Evolutionary conservation across 30 jellyfish, hydroid and myxozoan species (phyloP), one percentile per base, ranked within the genome.

Genomic region (Sanderia malayensis): DNA sequence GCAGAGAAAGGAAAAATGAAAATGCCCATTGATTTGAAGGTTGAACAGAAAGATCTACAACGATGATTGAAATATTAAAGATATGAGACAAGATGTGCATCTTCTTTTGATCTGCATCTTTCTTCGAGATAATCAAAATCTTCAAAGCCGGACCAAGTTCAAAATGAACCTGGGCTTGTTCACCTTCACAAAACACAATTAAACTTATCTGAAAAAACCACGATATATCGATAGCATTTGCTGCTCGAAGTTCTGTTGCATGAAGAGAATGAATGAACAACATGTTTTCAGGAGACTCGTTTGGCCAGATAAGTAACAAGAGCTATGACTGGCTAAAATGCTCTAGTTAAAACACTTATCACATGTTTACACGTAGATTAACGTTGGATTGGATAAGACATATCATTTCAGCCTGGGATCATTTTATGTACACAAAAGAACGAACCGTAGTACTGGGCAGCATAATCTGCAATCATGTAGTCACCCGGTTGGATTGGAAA

Each of bases 401-500:
- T 49, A 4, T 4, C 7, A 49, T 49, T 49, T 49, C 64, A 49
- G 64, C 8, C 64, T 19, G 18, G 64, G 64, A 49, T 49, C 18
- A 49, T 4, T 19, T 2, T 4, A 49, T 4, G 18, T 24, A 49
- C 64, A 49, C 64, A 49, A 24, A 19, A 49, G 18, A 49, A 24
- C 8, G 64, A 4, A 11, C 64, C 2, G 18, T 49, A 24, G 64
- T n/a, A n/a, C n/a, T 24, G 64, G 18, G 18, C 64, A 49, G 27
- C 18, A 18, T 49, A 49, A 49, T 49, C 64, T 11, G n/a, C n/a
- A n/a, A n/a, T 24, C 18, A 49, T 49, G 64, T 11, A 49, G 64
- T 49, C 64, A 49, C 18, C 64, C 64, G 64, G 3, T 49, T 49
- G 64, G 7, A 49, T 19, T 9, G 8, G 64, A 49, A 49, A 37